Conservation (phyloP, 2,113 vertebrate genomes). For the Osmerus mordax region DNA sequence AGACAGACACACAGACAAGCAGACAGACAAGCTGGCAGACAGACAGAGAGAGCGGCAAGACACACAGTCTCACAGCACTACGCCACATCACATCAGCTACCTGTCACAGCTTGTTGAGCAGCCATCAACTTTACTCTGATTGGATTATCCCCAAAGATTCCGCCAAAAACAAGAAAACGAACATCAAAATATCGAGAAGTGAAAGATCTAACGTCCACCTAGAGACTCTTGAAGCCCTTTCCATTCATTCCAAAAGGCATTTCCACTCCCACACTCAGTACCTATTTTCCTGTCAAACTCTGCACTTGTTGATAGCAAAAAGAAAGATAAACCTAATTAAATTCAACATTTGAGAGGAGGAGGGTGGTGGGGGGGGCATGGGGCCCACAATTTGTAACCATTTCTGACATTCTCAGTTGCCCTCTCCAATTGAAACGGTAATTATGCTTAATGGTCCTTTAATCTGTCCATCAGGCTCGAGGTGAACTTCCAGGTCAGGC, state of each 20-base stretch:
- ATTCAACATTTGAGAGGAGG: conserved; percentile 53
- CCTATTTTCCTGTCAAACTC: conserved; percentile 33
- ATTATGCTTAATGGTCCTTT: conserved; percentile 78
- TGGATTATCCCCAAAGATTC: conserved; percentile 12
- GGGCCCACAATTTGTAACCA: conserved; percentile 63
- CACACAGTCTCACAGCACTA: conserved; percentile 52
- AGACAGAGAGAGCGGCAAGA: not conserved
- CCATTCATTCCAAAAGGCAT: conserved; percentile 7
- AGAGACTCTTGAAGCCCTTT: not conserved
- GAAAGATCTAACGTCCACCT: no score
- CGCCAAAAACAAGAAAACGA: conserved; percentile 8
- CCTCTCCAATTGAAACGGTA: conserved; percentile 69
- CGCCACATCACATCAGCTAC: conserved; percentile 55
- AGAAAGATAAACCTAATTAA: conserved; percentile 49
- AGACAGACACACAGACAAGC: conserved; percentile 49
- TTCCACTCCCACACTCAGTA: conserved; percentile 8
- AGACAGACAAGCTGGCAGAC: conserved; percentile 34
- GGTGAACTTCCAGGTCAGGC: conserved; percentile 66
- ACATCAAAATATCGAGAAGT: not conserved
- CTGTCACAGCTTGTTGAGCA: conserved; percentile 49
- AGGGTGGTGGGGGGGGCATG: conserved; percentile 45
- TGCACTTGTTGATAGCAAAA: conserved; percentile 41
- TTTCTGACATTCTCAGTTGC: conserved; percentile 68
- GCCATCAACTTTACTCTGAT: conserved; percentile 41
- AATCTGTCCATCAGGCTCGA: conserved; percentile 70